Percentiles rank a stretch among this genome's conserved stretches.
phyloP scores from a whole-genome alignment of 2,797 vertebrate species.

The Poecilia gillii region DNA sequence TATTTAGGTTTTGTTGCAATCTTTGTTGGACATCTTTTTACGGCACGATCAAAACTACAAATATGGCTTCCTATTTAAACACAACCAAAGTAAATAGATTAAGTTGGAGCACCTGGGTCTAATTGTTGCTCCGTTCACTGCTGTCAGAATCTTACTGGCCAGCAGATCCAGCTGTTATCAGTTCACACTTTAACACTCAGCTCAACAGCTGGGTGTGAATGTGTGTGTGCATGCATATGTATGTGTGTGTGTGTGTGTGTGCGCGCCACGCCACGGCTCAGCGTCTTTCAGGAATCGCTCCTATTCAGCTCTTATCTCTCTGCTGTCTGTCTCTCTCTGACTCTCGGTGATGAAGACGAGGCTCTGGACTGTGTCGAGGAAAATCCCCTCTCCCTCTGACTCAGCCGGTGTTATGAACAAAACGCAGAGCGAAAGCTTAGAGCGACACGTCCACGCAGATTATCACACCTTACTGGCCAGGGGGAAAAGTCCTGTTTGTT shows the following conservation, averaged over 20 bases:
- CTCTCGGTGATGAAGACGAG: constrained; percentile 25
- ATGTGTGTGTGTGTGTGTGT: background rate
- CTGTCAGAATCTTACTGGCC: background rate
- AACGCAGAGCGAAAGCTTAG: constrained; percentile 15
- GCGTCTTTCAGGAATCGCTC: constrained; percentile 24
- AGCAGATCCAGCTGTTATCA: constrained; percentile 48
- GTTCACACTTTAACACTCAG: constrained; percentile 48
- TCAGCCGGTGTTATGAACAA: constrained; percentile 16
- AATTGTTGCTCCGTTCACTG: background rate
- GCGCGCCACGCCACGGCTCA: constrained; percentile 5
- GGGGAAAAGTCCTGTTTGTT: background rate
- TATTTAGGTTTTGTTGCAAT: background rate
- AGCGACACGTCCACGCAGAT: constrained; percentile 7
- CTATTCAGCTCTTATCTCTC: constrained; percentile 42
- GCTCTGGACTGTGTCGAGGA: constrained; percentile 52
- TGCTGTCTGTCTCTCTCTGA: constrained; percentile 34
- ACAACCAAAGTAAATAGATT: background rate
- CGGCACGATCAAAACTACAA: background rate
- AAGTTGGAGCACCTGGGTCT: no score
- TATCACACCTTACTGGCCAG: background rate
- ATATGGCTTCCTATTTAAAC: background rate
- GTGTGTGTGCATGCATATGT: constrained; percentile 15
- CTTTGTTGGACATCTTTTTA: background rate
- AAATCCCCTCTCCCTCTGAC: constrained; percentile 1
- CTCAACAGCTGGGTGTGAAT: constrained; percentile 37